These are phyloP conservation scores for Limanda limanda DNA, from an alignment of 2,113 vertebrate species.

Conservation along the genomic window DNA sequence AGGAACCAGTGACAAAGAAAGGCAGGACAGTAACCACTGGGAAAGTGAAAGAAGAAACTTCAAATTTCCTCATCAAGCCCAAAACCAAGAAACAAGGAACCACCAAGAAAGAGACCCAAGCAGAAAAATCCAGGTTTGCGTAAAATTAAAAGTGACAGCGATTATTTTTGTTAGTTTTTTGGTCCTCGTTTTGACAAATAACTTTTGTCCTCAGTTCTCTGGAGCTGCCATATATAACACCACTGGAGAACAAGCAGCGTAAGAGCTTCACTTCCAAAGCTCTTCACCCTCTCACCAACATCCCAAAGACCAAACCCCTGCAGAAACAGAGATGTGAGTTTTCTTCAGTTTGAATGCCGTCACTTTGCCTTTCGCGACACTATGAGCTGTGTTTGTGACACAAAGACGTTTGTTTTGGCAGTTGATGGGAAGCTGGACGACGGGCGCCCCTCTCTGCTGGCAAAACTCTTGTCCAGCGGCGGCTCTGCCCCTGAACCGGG, in stretches of 20 bases:
- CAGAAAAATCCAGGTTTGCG: slow-evolving; percentile 89
- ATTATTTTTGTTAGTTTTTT: neutral
- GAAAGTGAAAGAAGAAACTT: slow-evolving; percentile 87
- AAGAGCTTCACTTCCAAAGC: slow-evolving; percentile 90
- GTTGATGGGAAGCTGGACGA: slow-evolving; percentile 85
- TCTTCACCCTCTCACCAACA: slow-evolving; percentile 84
- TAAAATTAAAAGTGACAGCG: neutral
- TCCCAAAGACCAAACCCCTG: slow-evolving; percentile 86
- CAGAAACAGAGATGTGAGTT: slow-evolving; percentile 78
- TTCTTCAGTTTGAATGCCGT: neutral
- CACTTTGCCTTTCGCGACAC: neutral
- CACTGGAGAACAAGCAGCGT: slow-evolving; percentile 92
- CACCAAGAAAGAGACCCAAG: slow-evolving; percentile 88
- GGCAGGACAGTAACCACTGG: slow-evolving; percentile 81
- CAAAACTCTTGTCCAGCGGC: slow-evolving; percentile 85
- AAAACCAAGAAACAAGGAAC: slow-evolving; percentile 88
- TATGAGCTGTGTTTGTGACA: neutral
- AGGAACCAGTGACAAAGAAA: slow-evolving; percentile 95
- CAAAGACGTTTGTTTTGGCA: slow-evolving; percentile 18
- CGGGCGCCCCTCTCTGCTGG: slow-evolving; percentile 84
- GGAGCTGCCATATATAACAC: slow-evolving; percentile 89
- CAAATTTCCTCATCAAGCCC: slow-evolving; percentile 86
- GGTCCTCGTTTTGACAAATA: neutral
- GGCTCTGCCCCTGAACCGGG: slow-evolving; percentile 87
- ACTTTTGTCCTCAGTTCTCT: slow-evolving; percentile 84